A percentile compares a stretch with the other conserved stretches of the same genome.
Conservation (phyloP, 2,113 vertebrate species). For the Daubentonia madagascariensis region DNA sequence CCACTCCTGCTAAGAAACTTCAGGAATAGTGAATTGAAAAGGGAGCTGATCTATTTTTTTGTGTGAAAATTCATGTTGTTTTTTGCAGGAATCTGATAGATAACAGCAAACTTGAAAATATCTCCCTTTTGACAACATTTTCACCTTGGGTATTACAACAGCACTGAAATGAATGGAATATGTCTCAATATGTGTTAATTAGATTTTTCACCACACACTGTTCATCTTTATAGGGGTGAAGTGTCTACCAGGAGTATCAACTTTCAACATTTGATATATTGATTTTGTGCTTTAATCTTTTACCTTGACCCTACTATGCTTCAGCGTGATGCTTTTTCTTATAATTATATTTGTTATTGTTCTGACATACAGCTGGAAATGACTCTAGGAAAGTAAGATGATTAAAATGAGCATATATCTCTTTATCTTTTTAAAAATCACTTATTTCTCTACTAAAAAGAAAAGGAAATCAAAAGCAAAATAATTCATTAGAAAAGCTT, state of each 20-base stretch:
- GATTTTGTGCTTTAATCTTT: conserved; percentile 17
- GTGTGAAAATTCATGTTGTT: not conserved
- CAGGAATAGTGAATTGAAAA: not conserved
- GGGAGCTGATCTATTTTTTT: not conserved
- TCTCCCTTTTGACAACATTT: not conserved
- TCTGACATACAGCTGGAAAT: not conserved
- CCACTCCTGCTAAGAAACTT: not conserved
- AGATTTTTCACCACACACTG: conserved; percentile 10
- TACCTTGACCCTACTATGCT: not conserved
- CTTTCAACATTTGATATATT: not conserved
- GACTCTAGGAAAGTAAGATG: rapidly evolving
- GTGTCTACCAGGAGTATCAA: not conserved
- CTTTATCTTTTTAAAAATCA: not conserved
- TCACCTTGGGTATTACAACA: not conserved
- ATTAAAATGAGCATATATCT: not conserved
- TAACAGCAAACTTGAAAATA: conserved; percentile 44
- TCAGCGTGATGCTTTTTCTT: not conserved
- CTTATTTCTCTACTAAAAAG: rapidly evolving
- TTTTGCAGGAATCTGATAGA: conserved; percentile 16
- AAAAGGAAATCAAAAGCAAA: not conserved
- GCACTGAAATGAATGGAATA: not conserved
- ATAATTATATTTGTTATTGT: not conserved
- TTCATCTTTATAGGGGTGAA: not conserved
- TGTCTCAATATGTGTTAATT: conserved; percentile 19
- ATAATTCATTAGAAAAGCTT: not conserved